Percentiles rank a stretch among this genome's conserved stretches.
phyloP scores from a whole-genome alignment of 2,888 invertebrate genomes.

The Drosophila prolongata region DNA sequence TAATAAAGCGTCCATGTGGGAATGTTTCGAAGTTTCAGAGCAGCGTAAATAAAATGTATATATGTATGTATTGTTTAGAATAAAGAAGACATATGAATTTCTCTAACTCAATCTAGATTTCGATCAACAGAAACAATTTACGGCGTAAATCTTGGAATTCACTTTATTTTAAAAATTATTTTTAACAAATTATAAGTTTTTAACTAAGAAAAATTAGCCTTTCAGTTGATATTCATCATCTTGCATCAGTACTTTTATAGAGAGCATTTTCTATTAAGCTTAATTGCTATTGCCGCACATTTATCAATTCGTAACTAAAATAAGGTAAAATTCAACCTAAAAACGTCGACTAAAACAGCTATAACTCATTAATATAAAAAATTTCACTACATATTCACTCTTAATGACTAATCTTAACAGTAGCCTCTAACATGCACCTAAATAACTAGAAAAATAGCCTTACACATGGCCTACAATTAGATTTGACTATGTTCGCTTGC shows the following conservation, averaged over 20 bases:
- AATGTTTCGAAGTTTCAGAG: conserved; percentile 1
- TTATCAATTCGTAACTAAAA: neutral
- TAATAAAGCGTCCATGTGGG: conserved; percentile 27
- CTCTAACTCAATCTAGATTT: neutral
- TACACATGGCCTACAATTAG: conserved; percentile 48
- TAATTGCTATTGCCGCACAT: neutral
- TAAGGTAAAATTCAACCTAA: neutral
- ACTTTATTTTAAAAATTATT: no score
- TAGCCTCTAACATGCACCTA: conserved; percentile 60
- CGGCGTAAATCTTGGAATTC: neutral
- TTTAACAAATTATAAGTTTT: no score
- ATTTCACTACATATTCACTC: conserved; percentile 25
- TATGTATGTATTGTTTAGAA: conserved; percentile 5
- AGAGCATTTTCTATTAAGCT: neutral
- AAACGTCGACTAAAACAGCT: neutral
- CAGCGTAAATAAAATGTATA: conserved; percentile 5
- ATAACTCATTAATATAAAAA: conserved; percentile 8
- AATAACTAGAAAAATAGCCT: conserved; percentile 37
- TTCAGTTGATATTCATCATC: neutral
- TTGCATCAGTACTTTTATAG: neutral
- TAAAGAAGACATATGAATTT: neutral
- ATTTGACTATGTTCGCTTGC: conserved; percentile 38
- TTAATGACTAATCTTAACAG: conserved; percentile 21
- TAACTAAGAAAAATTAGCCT: neutral
- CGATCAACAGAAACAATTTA: neutral